Conservation (phyloP, 2,888 invertebrate genomes). For the Temnothorax unifasciatus region DNA sequence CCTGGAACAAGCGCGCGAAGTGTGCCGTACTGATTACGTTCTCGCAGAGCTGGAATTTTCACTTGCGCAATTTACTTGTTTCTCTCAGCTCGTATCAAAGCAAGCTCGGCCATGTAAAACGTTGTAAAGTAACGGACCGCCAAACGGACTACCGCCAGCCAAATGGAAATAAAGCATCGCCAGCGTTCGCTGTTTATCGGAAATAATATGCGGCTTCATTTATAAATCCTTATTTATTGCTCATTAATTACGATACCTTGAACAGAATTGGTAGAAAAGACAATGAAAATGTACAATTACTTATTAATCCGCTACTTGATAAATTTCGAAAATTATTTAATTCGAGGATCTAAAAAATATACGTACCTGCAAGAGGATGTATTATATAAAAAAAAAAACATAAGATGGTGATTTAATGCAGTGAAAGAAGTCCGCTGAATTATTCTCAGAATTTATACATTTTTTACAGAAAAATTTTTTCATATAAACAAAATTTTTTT, state of each 20-base stretch:
- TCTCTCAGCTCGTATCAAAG: conserved; percentile 59
- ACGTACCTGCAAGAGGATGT: too few species aligned
- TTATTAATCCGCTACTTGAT: not conserved
- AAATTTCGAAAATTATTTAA: not conserved
- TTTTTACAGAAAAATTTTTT: not conserved
- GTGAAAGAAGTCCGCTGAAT: not conserved
- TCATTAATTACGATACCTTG: conserved; percentile 23
- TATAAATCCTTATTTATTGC: conserved; percentile 18
- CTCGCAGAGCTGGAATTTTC: conserved; percentile 66
- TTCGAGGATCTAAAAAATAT: not conserved
- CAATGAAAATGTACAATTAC: not conserved
- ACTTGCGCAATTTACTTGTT: conserved; percentile 62
- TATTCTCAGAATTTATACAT: not conserved
- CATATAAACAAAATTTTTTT: not conserved
- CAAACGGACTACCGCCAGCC: conserved; percentile 32
- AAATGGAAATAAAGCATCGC: conserved; percentile 40
- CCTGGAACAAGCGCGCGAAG: conserved; percentile 58
- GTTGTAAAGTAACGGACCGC: conserved; percentile 48
- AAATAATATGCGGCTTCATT: conserved; percentile 30
- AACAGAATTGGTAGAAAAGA: not conserved
- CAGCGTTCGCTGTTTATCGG: conserved; percentile 32
- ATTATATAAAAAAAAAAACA: not conserved
- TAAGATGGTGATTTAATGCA: not conserved
- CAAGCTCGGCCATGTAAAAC: conserved; percentile 50
- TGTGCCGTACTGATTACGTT: conserved; percentile 64